These are phyloP conservation scores for Abrostola tripartita DNA, from an alignment of 2,888 invertebrate genomes.

Conservation along the genomic window DNA sequence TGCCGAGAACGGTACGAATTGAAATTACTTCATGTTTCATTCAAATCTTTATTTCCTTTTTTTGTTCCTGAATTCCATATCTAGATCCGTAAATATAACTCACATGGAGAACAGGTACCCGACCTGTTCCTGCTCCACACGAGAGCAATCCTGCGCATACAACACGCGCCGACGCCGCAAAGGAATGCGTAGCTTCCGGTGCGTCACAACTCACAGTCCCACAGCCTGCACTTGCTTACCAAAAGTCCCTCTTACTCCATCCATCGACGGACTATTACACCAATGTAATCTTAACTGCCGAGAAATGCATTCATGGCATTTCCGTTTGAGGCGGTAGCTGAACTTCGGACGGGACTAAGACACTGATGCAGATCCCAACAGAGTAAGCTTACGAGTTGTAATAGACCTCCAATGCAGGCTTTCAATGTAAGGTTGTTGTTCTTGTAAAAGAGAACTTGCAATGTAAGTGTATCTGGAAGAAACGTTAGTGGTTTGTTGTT, in stretches of 20 bases:
- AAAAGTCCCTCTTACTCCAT: slow-evolving; percentile 39
- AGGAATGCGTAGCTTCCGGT: slow-evolving; percentile 62
- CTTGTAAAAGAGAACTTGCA: slow-evolving; percentile 17
- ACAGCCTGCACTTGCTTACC: slow-evolving; percentile 45
- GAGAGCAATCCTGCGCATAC: slow-evolving; percentile 10
- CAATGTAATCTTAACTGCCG: slow-evolving; percentile 35
- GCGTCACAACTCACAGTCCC: slow-evolving; percentile 57
- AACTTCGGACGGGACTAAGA: slow-evolving; percentile 26
- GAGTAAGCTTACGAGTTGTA: slow-evolving; percentile 7
- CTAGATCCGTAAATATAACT: too few relatives aligned
- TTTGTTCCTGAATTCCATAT: too few relatives aligned
- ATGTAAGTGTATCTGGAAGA: slow-evolving; percentile 27
- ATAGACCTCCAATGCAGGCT: slow-evolving; percentile 43
- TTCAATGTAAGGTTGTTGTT: background rate
- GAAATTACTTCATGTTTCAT: too few relatives aligned
- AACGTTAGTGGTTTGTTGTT: slow-evolving; percentile 3
- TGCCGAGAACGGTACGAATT: too few relatives aligned
- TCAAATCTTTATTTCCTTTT: too few relatives aligned
- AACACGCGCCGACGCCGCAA: slow-evolving; percentile 28
- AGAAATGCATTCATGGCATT: slow-evolving; percentile 60
- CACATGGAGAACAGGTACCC: background rate
- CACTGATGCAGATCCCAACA: slow-evolving; percentile 14
- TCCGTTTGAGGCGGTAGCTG: slow-evolving; percentile 55
- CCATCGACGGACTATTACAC: slow-evolving; percentile 41
- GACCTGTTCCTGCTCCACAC: slow-evolving; percentile 25